These are phyloP conservation scores for Mamestra configurata DNA, from an alignment of 1,140 invertebrate species.

Conservation along the genomic window DNA sequence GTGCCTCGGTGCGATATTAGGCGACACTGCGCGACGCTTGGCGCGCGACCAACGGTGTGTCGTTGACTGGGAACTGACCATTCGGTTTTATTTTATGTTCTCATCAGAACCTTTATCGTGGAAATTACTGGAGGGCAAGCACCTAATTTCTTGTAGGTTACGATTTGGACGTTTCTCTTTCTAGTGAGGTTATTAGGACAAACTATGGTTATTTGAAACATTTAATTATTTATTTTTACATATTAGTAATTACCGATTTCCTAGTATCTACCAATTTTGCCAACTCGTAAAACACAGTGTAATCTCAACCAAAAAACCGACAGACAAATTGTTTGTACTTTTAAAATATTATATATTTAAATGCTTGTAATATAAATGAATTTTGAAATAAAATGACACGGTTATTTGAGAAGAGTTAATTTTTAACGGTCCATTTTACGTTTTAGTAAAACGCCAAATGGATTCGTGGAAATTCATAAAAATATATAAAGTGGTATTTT, in stretches of 20 bases:
- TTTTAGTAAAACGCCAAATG: neutral
- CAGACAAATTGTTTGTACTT: too few relatives aligned
- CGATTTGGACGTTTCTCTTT: conserved; percentile 26
- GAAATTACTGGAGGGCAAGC: conserved; percentile 62
- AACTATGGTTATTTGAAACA: neutral
- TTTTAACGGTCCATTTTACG: neutral
- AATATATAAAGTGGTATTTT: neutral
- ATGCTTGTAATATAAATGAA: too few relatives aligned
- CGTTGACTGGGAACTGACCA: conserved; percentile 72
- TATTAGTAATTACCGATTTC: neutral
- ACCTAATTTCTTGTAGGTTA: conserved; percentile 30
- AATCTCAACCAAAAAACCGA: too few relatives aligned
- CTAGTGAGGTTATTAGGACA: neutral
- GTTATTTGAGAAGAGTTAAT: neutral
- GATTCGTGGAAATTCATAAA: neutral
- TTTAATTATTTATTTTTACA: neutral
- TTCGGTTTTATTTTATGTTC: conserved; percentile 85
- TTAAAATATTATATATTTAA: too few relatives aligned
- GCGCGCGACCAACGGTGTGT: conserved; percentile 81
- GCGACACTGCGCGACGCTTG: conserved; percentile 73
- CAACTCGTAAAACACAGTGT: too few relatives aligned
- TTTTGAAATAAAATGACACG: neutral
- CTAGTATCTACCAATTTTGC: neutral
- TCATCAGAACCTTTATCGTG: conserved; percentile 76
- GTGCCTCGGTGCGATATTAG: conserved; percentile 48